phyloP scores from a whole-genome alignment of 2,888 invertebrate genomes.

The Polydrusus tereticollis region DNA sequence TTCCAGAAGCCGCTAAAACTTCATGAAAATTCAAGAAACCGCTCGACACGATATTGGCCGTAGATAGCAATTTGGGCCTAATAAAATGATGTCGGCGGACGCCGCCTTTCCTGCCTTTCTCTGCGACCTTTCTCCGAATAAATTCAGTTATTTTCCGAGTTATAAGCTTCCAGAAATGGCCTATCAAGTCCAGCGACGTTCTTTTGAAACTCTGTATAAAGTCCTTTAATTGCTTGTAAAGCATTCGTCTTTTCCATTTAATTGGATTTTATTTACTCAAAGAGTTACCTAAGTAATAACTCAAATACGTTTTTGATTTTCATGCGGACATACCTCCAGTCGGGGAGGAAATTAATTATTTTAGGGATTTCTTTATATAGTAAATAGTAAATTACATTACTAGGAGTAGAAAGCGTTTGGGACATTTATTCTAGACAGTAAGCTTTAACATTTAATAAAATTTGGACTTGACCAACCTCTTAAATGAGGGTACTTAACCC shows the following conservation, averaged over 20 bases:
- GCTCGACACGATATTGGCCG: constrained; percentile 24
- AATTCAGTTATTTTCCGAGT: constrained; percentile 55
- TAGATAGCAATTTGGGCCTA: constrained; percentile 36
- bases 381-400: too few relatives aligned
- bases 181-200: constrained; percentile 12
- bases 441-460: too few relatives aligned
- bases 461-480: too few relatives aligned
- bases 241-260: not conserved
- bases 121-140: constrained; percentile 47
- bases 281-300: not conserved
- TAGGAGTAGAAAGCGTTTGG: too few relatives aligned
- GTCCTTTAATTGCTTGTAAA: not conserved
- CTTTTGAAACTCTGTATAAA: not conserved
- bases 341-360: too few relatives aligned
- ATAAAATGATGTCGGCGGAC: constrained; percentile 33
- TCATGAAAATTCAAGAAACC: too few relatives aligned
- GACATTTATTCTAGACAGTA: too few relatives aligned
- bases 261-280: not conserved
- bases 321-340: too few relatives aligned
- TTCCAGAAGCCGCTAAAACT: too few relatives aligned
- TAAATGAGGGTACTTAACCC: too few relatives aligned
- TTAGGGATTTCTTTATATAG: too few relatives aligned
- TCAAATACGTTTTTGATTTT: too few relatives aligned
- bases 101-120: not conserved
- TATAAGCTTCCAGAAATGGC: constrained; percentile 50